phyloP scores from a whole-genome alignment of 2,797 vertebrate species.

The Mormyrus proboscirostris region DNA sequence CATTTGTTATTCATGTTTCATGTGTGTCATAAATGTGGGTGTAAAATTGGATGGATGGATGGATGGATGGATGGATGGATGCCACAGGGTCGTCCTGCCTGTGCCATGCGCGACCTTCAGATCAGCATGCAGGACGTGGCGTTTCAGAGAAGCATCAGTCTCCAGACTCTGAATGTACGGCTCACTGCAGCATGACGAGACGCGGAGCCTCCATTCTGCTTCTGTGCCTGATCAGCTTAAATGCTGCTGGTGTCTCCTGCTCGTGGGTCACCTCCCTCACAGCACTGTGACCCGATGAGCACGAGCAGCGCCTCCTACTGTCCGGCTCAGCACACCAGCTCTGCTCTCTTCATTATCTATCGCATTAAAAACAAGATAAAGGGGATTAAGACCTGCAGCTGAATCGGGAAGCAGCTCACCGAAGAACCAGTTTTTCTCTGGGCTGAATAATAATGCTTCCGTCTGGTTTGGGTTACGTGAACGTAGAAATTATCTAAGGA shows the following conservation, averaged over 20 bases:
- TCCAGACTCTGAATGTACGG: background rate
- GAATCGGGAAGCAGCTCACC: background rate
- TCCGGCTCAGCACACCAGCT: background rate
- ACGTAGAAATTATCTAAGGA: background rate
- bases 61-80: background rate
- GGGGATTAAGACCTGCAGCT: background rate
- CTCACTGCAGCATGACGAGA: background rate
- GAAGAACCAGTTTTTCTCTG: background rate
- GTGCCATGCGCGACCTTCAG: background rate
- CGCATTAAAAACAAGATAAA: background rate
- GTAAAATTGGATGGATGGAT: background rate
- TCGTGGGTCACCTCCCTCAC: background rate
- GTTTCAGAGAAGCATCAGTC: background rate
- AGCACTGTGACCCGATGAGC: background rate
- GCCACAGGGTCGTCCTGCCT: background rate
- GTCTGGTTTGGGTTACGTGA: background rate
- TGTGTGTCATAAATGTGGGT: background rate
- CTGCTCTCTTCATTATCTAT: background rate
- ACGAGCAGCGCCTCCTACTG: background rate
- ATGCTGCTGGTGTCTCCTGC: background rate
- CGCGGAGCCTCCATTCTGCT: background rate
- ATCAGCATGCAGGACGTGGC: background rate
- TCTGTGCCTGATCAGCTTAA: background rate
- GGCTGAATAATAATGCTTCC: background rate
- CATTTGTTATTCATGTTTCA: background rate